phyloP scores from a whole-genome alignment of 1,140 invertebrate genomes.

The Aphaenogaster rudis region DNA sequence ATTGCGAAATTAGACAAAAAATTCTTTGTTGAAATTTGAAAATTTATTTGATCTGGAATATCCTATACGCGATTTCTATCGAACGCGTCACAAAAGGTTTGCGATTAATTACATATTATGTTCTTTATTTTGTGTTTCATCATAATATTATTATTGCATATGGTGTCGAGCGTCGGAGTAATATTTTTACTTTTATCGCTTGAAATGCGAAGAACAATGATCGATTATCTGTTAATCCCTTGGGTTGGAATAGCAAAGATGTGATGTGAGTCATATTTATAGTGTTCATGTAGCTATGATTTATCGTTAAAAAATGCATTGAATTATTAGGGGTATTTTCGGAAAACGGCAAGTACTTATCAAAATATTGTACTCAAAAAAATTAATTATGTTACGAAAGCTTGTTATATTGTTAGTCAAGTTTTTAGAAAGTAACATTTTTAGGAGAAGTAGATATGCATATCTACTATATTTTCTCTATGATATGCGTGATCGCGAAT shows the following conservation, averaged over 20 bases:
- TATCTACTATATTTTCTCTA: background rate
- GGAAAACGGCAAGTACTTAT: background rate
- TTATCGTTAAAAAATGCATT: background rate
- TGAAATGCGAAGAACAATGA: constrained; percentile 27
- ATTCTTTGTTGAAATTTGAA: background rate
- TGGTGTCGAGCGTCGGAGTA: background rate
- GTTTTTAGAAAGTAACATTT: background rate
- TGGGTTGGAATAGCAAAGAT: background rate
- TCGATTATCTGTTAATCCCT: constrained; percentile 43
- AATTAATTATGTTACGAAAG: background rate
- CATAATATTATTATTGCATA: constrained; percentile 26
- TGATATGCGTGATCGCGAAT: constrained; percentile 3
- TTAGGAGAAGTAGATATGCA: background rate
- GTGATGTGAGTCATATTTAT: constrained; percentile 33
- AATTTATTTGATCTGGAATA: background rate
- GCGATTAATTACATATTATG: background rate
- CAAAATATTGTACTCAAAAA: background rate
- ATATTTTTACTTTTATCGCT: constrained; percentile 39
- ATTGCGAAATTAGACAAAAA: background rate
- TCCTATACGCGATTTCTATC: background rate
- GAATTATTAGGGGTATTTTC: constrained; percentile 24
- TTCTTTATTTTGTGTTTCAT: background rate
- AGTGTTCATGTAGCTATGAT: background rate
- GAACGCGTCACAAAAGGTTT: background rate
- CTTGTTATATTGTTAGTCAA: background rate